A percentile compares a stretch with the other conserved stretches of the same genome.
Evolutionary conservation across 2,888 invertebrate species (phyloP).

Genomic region (Napeogenes sylphis): DNA sequence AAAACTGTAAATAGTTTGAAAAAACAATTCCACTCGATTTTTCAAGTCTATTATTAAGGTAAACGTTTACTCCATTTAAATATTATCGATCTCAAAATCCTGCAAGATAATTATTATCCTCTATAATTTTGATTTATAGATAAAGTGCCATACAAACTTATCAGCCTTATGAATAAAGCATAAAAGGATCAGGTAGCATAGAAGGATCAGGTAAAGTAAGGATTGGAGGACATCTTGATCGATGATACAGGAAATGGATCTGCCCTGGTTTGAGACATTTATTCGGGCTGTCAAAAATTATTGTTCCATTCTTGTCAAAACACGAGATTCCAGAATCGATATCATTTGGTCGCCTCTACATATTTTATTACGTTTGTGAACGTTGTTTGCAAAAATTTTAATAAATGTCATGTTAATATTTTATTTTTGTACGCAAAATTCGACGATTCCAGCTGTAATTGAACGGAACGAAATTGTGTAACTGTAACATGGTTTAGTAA

Average conservation of each 20-base stretch:
- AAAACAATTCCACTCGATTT: too few species aligned
- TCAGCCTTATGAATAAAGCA: constrained; percentile 10
- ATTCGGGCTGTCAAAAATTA: constrained; percentile 1
- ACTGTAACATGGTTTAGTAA: neutral
- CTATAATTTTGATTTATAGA: too few species aligned
- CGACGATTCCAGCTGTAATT: constrained; percentile 8
- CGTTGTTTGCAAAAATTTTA: neutral
- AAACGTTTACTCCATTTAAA: too few species aligned
- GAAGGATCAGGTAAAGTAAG: constrained; percentile 36
- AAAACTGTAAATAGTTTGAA: too few species aligned
- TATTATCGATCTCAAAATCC: too few species aligned
- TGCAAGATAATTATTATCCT: too few species aligned
- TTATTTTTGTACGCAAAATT: neutral
- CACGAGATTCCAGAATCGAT: neutral
- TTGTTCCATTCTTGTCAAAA: neutral
- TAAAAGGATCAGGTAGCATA: constrained; percentile 12
- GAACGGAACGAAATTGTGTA: neutral
- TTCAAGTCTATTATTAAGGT: too few species aligned
- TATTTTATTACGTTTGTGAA: neutral
- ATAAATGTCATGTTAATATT: constrained; percentile 10
- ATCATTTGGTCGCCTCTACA: constrained; percentile 2
- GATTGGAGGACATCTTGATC: constrained; percentile 49
- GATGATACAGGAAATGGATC: constrained; percentile 35
- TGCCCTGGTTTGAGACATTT: constrained; percentile 8
- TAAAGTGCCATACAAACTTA: neutral